These are phyloP conservation scores for Leptinotarsa haldemani DNA, from an alignment of 2,888 invertebrate genomes.

Conservation along the genomic window DNA sequence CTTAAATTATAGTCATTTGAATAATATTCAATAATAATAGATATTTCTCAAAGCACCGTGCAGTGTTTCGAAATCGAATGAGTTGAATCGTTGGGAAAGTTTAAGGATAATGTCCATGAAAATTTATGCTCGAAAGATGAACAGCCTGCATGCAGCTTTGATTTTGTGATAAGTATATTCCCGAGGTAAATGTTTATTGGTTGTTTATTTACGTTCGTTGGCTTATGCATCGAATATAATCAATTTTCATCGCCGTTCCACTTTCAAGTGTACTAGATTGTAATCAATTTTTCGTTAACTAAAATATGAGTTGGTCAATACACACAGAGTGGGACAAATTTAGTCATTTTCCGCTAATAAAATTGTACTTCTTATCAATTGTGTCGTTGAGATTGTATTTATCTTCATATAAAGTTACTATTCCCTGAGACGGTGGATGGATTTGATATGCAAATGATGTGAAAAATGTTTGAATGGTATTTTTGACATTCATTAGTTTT, in stretches of 20 bases:
- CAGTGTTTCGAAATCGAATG: slow-evolving; percentile 11
- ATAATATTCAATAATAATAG: slow-evolving; percentile 31
- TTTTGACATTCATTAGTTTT: too few relatives aligned
- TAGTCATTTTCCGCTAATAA: too few relatives aligned
- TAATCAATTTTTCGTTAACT: too few relatives aligned
- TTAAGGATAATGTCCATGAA: slow-evolving; percentile 2
- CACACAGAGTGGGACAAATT: too few relatives aligned
- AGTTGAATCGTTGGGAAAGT: slow-evolving; percentile 11
- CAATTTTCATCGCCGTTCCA: not conserved
- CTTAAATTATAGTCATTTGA: slow-evolving; percentile 31
- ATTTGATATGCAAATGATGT: too few relatives aligned
- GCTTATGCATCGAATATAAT: not conserved
- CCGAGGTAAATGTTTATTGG: slow-evolving; percentile 13
- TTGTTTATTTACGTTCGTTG: slow-evolving; percentile 10
- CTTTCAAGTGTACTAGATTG: not conserved
- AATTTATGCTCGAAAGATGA: slow-evolving; percentile 1
- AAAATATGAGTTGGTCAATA: too few relatives aligned
- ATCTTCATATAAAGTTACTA: too few relatives aligned
- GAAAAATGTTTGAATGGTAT: too few relatives aligned
- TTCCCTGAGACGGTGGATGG: too few relatives aligned
- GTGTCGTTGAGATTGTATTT: too few relatives aligned
- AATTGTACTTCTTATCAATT: too few relatives aligned
- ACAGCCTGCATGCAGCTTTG: slow-evolving; percentile 11
- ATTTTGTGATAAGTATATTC: slow-evolving; percentile 13
- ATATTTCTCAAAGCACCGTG: slow-evolving; percentile 8